A percentile compares a stretch with the other conserved stretches of the same genome.
phyloP scores from a whole-genome alignment of 1,140 invertebrate genomes.

The Drosophila lacteicornis region DNA sequence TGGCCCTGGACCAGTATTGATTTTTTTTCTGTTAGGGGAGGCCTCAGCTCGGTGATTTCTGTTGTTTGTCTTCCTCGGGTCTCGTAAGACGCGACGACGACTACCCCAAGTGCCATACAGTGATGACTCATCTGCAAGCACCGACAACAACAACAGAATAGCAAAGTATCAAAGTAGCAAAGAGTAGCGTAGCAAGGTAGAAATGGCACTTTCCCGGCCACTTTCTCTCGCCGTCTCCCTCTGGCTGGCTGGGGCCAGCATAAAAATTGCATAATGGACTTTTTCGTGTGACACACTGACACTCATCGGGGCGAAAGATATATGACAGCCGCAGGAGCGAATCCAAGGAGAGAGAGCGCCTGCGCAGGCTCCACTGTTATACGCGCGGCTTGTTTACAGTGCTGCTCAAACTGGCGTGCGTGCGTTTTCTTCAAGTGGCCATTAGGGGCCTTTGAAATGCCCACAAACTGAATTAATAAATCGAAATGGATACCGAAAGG shows the following conservation, averaged over 20 bases:
- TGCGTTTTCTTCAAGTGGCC: conserved; percentile 44
- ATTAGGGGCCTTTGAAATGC: conserved; percentile 54
- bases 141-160: conserved; percentile 14
- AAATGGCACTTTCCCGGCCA: conserved; percentile 65
- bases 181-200: background rate
- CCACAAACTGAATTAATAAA: conserved; percentile 53
- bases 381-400: conserved; percentile 71
- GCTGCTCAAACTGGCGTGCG: conserved; percentile 40
- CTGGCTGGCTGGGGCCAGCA: conserved; percentile 39
- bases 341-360: conserved; percentile 11
- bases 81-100: background rate
- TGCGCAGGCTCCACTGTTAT: conserved; percentile 70
- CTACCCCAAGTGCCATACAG: conserved; percentile 7
- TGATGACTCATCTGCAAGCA: conserved; percentile 43
- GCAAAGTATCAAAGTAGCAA: background rate
- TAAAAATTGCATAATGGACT: conserved; percentile 81
- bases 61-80: background rate
- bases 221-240: conserved; percentile 66
- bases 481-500: conserved; percentile 22
- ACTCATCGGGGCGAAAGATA: conserved; percentile 56
- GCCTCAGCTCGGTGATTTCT: background rate
- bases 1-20: conserved; percentile 50
- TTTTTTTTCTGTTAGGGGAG: conserved; percentile 23
- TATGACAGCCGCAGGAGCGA: conserved; percentile 33
- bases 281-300: conserved; percentile 74